Evolutionary conservation across 2,113 vertebrate species (phyloP).

Genomic region (Aldabrachelys gigantea): DNA sequence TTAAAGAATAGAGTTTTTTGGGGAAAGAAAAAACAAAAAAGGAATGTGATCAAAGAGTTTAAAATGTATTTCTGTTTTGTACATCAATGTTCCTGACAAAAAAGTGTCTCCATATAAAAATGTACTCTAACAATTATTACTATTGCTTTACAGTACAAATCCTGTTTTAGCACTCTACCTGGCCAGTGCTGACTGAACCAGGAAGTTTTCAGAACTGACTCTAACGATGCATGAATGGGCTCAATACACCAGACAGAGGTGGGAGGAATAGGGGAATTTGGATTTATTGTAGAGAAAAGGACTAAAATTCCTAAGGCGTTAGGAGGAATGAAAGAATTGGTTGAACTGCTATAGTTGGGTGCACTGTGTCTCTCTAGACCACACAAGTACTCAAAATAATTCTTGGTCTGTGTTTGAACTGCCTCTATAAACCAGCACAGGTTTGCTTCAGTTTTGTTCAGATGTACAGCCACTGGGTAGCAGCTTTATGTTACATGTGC

Average conservation of each 20-base stretch:
- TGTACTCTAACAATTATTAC: not conserved
- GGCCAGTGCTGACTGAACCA: conserved; percentile 12
- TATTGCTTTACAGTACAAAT: not conserved
- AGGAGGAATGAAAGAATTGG: conserved; percentile 25
- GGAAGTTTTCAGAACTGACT: conserved; percentile 29
- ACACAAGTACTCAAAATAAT: not conserved
- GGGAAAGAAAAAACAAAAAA: not conserved
- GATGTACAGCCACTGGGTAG: not conserved
- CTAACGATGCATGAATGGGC: not conserved
- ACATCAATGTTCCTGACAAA: not conserved
- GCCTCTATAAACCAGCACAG: not conserved
- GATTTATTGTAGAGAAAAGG: conserved; percentile 31
- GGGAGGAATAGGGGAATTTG: conserved; percentile 27
- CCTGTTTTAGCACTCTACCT: not conserved
- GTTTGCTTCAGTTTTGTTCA: not conserved
- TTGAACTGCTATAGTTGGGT: conserved; percentile 21
- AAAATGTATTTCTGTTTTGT: not conserved
- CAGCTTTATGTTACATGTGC: not conserved
- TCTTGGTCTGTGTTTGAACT: not conserved
- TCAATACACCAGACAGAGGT: conserved; percentile 2
- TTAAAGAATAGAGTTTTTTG: not conserved
- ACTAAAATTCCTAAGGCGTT: conserved; percentile 29
- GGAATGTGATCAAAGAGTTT: not conserved
- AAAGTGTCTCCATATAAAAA: not conserved
- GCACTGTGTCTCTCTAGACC: not conserved